Percentiles rank a stretch among this genome's conserved stretches.
phyloP scores from a whole-genome alignment of 2,113 vertebrate species.

The Archocentrus centrarchus region DNA sequence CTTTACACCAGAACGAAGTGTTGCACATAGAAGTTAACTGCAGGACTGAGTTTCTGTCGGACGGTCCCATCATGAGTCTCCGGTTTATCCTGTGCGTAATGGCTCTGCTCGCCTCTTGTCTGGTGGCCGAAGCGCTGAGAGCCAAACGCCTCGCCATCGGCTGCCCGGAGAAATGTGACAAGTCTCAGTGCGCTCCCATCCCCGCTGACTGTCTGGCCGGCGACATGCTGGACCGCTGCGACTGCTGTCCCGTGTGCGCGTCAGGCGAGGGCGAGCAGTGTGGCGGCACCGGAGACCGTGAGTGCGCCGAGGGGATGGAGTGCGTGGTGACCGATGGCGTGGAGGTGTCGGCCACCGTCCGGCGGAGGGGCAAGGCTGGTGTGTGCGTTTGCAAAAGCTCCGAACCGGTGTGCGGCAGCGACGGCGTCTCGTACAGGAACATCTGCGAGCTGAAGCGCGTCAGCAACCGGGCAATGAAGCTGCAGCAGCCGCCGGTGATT shows the following conservation, averaged over 20 bases:
- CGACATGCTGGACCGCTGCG: constrained; percentile 84
- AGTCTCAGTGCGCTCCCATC: constrained; percentile 80
- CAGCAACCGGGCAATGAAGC: constrained; percentile 82
- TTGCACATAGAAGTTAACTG: no score
- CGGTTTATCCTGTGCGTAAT: constrained; percentile 45
- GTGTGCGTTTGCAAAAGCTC: constrained; percentile 84
- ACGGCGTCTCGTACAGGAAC: constrained; percentile 89
- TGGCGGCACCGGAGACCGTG: constrained; percentile 75
- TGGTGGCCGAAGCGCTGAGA: constrained; percentile 48
- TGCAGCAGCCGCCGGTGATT: constrained; percentile 86
- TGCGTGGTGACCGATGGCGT: constrained; percentile 83
- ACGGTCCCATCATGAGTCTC: constrained; percentile 44
- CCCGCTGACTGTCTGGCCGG: constrained; percentile 80
- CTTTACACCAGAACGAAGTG: accelerated
- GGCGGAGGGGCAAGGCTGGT: constrained; percentile 82
- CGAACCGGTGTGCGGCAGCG: constrained; percentile 93
- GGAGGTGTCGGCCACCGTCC: constrained; percentile 83
- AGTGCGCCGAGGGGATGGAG: constrained; percentile 87
- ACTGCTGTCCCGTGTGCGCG: constrained; percentile 90
- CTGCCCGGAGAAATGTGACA: constrained; percentile 85
- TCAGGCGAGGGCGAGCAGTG: constrained; percentile 88
- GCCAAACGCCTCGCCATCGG: constrained; percentile 64
- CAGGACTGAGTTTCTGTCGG: not conserved
- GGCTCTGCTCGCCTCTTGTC: constrained; percentile 21
- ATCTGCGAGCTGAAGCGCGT: constrained; percentile 89